Evolutionary conservation across 2,888 invertebrate genomes (phyloP), one percentile per base, ranked within the genome.

Genomic region (Pseudococcus viburni): DNA sequence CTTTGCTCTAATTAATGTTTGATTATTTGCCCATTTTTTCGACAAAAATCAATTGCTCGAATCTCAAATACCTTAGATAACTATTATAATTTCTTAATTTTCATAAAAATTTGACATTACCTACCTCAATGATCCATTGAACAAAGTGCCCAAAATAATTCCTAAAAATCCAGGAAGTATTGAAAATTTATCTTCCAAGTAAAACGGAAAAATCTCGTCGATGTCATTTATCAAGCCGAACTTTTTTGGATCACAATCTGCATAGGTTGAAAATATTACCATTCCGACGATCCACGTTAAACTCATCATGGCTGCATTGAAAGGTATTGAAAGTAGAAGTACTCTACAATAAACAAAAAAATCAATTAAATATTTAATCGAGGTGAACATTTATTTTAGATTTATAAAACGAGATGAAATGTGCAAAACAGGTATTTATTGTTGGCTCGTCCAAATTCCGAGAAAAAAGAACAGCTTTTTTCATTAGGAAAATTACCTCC

Each of bases 111-210:
- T 42, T 5, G 5, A 42, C 42, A 80, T 42, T 80, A 64, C 9
- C 91, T 55, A 96, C 96, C 96, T 97, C 88, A 98, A 93, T 39
- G 98, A 97, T 0, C 98, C 97, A 92, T 98, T 98, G 92, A 98
- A 98, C 12, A 98, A 93, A 89, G 96, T 96, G 6, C 97, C 97
- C 93, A 98, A 95, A 90, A 98, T 98, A 89, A 98, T 92, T 6
- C 98, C 98, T 88, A 98, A 93, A 91, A 98, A 94, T 3, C 98
- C 98, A 0, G 96, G 97, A 68, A 97, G 91, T 91, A 95, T 95
- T 1, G 94, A 93, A 91, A 97, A 94, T 91, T 96, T 95, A 91
- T 98, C 97, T 92, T 97, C 96, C 0, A 98, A 96, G 91, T 96
- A 98, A 91, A 96, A 96, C 0, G 98, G 97, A 85, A 97, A 92